Evolutionary conservation across 2,797 vertebrate genomes (phyloP), one percentile per base, ranked within the genome.

Genomic region (Geranospiza caerulescens): DNA sequence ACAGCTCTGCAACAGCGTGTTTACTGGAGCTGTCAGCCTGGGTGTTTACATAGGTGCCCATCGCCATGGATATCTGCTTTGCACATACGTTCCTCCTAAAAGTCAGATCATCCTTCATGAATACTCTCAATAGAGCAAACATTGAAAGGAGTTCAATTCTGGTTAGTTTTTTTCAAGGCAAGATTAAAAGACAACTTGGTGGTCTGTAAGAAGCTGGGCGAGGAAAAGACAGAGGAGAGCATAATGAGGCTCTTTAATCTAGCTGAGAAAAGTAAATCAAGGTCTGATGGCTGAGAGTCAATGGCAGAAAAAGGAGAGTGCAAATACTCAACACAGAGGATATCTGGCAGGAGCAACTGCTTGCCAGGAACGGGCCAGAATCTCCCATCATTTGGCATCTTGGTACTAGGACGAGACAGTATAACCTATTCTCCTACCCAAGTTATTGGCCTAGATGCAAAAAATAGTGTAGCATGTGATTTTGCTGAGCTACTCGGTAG

Each of bases 21-120:
- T 97, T 95, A 93, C 66, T 34, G 40, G 93, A 91, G 66, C 76
- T 92, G 90, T 94, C 91, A 82, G 74, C 71, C 36, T 0, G 13
- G 18, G 20, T 93, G 85, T 97, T 96, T 95, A 93, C 94, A 94
- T 89, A 94, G 91, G 94, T 96, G 90, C 62, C 94, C 91, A 96
- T 87, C 0, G 6, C 94, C 93, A 95, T 90, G 93, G 93, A 78
- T 96, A 96, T 95, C 85, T 95, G 66, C 85, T 81, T 36, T 25
- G 29, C 76, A 93, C 87, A 95, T 94, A 75, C 5, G 42, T 40
- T 91, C 82, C 79, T 93, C 82, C 87, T 84, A 88, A 87, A 94
- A 95, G 90, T 84, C 91, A 94, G 82, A 82, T 95, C 93, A 95
- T 90, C 82, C 93, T 94, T 96, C 91, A 82, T 38, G 86, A 94